phyloP scores from a whole-genome alignment of 2,888 invertebrate genomes.

The Agonum fuliginosum region DNA sequence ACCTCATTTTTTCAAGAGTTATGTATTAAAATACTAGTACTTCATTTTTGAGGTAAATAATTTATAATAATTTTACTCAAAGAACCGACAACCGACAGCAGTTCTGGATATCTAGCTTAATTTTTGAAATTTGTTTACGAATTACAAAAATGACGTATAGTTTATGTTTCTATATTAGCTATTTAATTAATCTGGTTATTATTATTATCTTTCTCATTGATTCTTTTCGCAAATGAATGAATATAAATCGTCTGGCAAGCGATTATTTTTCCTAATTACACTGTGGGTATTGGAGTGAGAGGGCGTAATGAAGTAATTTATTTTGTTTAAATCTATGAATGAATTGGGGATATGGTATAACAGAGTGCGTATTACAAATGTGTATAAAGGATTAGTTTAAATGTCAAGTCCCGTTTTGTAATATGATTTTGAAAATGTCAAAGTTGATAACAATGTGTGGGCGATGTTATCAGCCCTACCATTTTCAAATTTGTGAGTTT shows the following conservation, averaged over 20 bases:
- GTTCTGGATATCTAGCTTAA: no score
- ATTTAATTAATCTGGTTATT: background rate
- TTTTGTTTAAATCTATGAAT: slow-evolving; percentile 3
- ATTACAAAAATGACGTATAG: background rate
- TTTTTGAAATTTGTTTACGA: no score
- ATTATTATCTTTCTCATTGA: background rate
- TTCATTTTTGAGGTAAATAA: no score
- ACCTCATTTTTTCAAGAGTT: no score
- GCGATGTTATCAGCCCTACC: slow-evolving; percentile 6
- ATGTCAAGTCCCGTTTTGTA: slow-evolving; percentile 30
- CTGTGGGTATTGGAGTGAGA: background rate
- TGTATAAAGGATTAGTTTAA: slow-evolving; percentile 40
- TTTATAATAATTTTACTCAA: no score
- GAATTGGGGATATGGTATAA: slow-evolving; percentile 13
- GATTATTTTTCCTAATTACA: background rate
- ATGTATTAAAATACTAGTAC: no score
- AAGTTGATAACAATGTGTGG: slow-evolving; percentile 35
- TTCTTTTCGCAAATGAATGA: background rate
- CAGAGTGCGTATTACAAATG: slow-evolving; percentile 5
- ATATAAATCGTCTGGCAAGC: background rate
- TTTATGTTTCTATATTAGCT: no score
- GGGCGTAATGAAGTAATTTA: background rate
- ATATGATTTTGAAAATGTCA: slow-evolving; percentile 31
- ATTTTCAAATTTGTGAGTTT: slow-evolving; percentile 32
- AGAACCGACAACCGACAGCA: no score